Evolutionary conservation across 2,113 vertebrate genomes (phyloP).

Genomic region (Galeopterus variegatus): DNA sequence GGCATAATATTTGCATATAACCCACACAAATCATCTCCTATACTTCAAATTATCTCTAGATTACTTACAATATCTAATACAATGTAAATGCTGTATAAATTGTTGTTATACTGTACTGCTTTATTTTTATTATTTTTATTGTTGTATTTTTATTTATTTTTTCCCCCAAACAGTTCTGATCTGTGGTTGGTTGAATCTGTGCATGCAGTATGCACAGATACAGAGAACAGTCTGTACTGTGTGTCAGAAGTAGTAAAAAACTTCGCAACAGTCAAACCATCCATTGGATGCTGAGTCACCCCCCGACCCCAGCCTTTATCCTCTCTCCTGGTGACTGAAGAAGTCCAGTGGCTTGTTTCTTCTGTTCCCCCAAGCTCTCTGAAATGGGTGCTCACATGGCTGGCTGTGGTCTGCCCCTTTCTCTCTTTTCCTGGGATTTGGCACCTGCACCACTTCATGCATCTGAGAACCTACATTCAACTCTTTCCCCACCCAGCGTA

Average conservation of each 20-base stretch:
- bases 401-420: not conserved
- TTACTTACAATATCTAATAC: too few species aligned
- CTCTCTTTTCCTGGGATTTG: not conserved
- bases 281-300: not conserved
- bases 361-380: not conserved
- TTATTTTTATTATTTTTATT: too few species aligned
- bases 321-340: not conserved
- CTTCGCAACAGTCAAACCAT: not conserved
- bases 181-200: too few species aligned
- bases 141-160: too few species aligned
- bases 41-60: too few species aligned
- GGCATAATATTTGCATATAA: too few species aligned
- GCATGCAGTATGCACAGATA: too few species aligned
- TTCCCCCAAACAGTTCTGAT: too few species aligned
- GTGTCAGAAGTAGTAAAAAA: not conserved
- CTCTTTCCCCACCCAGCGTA: not conserved
- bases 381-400: fast-evolving
- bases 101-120: too few species aligned
- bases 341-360: fast-evolving
- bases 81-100: too few species aligned
- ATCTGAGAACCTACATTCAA: not conserved
- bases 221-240: too few species aligned
- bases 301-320: not conserved
- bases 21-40: too few species aligned
- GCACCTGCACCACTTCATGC: not conserved